These are phyloP conservation scores for Aphis craccivora DNA, from an alignment of 1,140 invertebrate species.

Conservation along the genomic window DNA sequence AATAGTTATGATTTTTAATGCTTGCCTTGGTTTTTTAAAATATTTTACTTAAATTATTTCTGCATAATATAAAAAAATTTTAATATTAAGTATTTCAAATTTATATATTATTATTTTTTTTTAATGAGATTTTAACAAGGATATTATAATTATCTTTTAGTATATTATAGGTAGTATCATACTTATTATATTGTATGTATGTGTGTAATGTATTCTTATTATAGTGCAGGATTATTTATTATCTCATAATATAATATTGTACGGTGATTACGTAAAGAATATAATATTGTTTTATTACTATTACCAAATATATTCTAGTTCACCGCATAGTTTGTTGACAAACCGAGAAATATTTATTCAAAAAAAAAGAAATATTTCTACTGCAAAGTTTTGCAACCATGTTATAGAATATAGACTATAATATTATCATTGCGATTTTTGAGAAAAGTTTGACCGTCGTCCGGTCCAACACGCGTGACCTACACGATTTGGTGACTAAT, in stretches of 20 bases:
- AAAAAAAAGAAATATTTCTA: neutral
- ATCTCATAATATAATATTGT: neutral
- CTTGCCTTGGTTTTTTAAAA: no score
- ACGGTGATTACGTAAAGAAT: neutral
- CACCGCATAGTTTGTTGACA: neutral
- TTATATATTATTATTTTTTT: no score
- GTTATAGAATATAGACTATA: neutral
- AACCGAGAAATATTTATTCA: neutral
- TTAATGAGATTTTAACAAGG: no score
- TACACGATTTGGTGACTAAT: constrained; percentile 18
- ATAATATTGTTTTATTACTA: neutral
- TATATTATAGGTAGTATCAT: no score
- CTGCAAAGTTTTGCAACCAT: neutral
- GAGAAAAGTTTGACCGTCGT: neutral
- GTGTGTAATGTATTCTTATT: no score
- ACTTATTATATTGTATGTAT: no score
- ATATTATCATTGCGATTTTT: neutral
- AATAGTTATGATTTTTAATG: no score
- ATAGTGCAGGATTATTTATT: neutral
- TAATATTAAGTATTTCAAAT: no score
- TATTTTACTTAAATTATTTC: no score
- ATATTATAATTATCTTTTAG: no score
- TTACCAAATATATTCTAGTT: no score
- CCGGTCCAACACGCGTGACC: neutral
- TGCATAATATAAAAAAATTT: no score